Evolutionary conservation across 2,797 vertebrate genomes (phyloP).

Genomic region (Parauchenoglanis punctatus): DNA sequence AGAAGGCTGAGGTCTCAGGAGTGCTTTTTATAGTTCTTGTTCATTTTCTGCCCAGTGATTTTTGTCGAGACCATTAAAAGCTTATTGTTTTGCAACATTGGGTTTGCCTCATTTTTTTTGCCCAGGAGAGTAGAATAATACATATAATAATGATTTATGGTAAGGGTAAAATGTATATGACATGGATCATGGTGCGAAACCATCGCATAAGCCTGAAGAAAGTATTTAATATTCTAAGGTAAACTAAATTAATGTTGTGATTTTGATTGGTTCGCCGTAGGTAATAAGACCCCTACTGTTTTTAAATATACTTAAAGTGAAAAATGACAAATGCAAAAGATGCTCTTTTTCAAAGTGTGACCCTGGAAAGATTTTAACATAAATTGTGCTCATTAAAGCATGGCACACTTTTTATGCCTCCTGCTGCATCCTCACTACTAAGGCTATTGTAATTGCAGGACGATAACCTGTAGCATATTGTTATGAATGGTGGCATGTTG

Average conservation of each 20-base stretch:
- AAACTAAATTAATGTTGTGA: constrained; percentile 25
- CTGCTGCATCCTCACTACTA: constrained; percentile 18
- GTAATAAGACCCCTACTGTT: constrained; percentile 23
- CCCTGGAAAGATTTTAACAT: constrained; percentile 34
- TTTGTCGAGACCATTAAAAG: too few species aligned
- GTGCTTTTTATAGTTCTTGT: too few species aligned
- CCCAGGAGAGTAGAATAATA: background rate
- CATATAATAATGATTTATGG: background rate
- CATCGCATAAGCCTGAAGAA: background rate
- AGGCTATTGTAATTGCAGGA: constrained; percentile 30
- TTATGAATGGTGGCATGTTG: constrained; percentile 55
- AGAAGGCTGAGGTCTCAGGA: too few species aligned
- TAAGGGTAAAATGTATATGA: background rate
- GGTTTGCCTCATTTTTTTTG: too few species aligned
- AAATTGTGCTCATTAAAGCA: constrained; percentile 53
- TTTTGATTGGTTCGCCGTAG: background rate
- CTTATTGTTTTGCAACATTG: too few species aligned
- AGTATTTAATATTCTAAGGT: constrained; percentile 9
- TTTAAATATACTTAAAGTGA: constrained; percentile 44
- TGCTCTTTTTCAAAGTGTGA: constrained; percentile 16
- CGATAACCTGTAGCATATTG: constrained; percentile 48
- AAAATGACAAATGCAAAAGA: constrained; percentile 26
- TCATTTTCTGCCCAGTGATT: too few species aligned
- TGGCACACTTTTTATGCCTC: constrained; percentile 31
- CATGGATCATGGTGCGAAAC: background rate